Conservation (phyloP, 53 echinoderm and acorn worm genomes). For the Crossaster papposus region DNA sequence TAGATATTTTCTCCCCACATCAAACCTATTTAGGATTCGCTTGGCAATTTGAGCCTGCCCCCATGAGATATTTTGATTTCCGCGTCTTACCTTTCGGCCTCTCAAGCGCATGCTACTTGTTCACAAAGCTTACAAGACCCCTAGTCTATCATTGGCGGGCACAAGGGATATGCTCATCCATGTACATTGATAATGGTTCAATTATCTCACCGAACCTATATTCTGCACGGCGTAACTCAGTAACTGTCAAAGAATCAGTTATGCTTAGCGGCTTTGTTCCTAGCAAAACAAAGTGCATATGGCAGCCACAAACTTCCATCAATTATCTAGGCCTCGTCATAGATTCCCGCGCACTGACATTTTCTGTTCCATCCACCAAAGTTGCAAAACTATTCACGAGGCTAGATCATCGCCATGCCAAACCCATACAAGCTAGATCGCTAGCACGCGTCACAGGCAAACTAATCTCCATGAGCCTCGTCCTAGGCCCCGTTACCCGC, state of each 20-base stretch:
- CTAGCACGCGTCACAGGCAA: constrained; percentile 41
- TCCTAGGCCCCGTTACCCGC: constrained; percentile 41
- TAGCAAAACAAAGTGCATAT: constrained; percentile 44
- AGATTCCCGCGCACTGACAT: constrained; percentile 22
- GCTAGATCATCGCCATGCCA: background rate
- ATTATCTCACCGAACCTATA: background rate
- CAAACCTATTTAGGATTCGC: background rate
- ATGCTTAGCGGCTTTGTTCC: constrained; percentile 16
- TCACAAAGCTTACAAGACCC: constrained; percentile 54
- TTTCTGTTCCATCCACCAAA: constrained; percentile 23
- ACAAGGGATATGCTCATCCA: background rate
- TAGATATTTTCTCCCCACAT: background rate
- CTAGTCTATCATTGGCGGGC: constrained; percentile 49
- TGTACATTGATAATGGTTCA: background rate
- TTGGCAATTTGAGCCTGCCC: background rate
- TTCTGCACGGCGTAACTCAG: background rate
- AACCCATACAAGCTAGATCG: background rate
- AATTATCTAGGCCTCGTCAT: constrained; percentile 27
- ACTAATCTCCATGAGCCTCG: constrained; percentile 47
- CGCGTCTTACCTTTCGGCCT: constrained; percentile 22
- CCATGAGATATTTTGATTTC: background rate
- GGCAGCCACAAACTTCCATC: constrained; percentile 29
- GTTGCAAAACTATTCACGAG: constrained; percentile 8
- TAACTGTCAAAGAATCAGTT: background rate
- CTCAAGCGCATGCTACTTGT: constrained; percentile 56